Conservation (phyloP, 1,140 invertebrate species). For the Megalopta genalis region DNA sequence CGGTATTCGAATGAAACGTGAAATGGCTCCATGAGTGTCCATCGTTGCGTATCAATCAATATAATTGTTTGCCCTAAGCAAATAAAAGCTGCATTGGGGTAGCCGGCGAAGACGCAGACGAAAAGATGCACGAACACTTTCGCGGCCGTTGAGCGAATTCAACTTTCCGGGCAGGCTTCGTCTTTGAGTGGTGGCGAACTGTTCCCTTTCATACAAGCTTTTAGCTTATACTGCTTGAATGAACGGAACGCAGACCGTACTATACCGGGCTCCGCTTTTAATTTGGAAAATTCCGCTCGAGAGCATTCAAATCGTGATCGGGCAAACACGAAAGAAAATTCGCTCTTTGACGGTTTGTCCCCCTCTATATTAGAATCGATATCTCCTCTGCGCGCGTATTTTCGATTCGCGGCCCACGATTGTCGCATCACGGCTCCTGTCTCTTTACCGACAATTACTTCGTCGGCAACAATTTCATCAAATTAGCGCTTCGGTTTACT, state of each 20-base stretch:
- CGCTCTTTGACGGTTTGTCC: constrained; percentile 25
- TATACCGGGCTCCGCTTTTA: constrained; percentile 38
- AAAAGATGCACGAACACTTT: constrained; percentile 29
- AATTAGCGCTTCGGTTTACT: no score
- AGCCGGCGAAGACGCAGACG: constrained; percentile 14
- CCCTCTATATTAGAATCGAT: constrained; percentile 4
- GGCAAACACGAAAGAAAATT: constrained; percentile 34
- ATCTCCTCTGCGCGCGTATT: no score
- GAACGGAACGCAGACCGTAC: constrained; percentile 34
- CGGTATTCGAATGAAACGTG: no score
- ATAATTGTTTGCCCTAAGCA: not conserved
- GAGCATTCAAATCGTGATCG: constrained; percentile 36
- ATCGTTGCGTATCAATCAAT: not conserved
- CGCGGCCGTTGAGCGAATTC: constrained; percentile 30
- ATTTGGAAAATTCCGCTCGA: constrained; percentile 56
- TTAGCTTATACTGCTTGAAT: constrained; percentile 55
- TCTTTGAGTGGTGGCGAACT: constrained; percentile 48
- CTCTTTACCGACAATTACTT: no score
- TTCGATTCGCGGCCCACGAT: not conserved
- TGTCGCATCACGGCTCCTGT: not conserved
- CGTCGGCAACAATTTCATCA: no score
- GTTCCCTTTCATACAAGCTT: constrained; percentile 26
- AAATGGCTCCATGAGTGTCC: not conserved
- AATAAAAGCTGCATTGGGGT: constrained; percentile 27
- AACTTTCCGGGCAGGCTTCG: constrained; percentile 43